Percentiles rank a stretch among this genome's conserved stretches.
Evolutionary conservation across 2,797 vertebrate species (phyloP).

Genomic region (Xiphorhynchus erythropygius): DNA sequence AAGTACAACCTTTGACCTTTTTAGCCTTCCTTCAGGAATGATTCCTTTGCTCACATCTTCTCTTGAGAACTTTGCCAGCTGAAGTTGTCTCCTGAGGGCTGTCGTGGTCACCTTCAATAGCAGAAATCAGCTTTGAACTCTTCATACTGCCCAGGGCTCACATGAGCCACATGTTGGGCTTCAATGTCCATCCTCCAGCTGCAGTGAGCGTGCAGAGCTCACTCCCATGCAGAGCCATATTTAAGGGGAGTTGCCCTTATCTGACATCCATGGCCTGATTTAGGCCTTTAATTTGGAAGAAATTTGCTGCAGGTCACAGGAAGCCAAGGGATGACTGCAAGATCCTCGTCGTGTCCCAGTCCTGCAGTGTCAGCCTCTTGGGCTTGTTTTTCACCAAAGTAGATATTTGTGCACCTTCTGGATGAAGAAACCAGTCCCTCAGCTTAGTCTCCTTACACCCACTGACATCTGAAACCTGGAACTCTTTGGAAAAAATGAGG

Average conservation of each 20-base stretch:
- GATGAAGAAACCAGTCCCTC: neutral
- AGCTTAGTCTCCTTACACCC: neutral
- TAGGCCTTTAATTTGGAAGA: neutral
- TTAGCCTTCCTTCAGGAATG: neutral
- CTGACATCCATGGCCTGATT: neutral
- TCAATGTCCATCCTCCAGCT: neutral
- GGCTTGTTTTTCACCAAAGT: rapidly evolving
- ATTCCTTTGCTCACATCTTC: neutral
- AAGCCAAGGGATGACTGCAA: neutral
- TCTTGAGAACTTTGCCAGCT: neutral
- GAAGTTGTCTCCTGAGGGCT: neutral
- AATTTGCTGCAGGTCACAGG: neutral
- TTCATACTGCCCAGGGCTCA: neutral
- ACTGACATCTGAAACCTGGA: neutral
- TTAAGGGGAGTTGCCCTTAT: neutral
- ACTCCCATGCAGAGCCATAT: rapidly evolving
- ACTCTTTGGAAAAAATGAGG: neutral
- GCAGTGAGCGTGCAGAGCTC: neutral
- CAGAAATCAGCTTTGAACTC: neutral
- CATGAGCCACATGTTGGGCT: rapidly evolving
- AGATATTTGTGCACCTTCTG: neutral
- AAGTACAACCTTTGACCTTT: neutral
- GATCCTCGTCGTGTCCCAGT: rapidly evolving
- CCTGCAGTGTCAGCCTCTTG: rapidly evolving
- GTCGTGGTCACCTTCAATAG: neutral